A percentile compares a stretch with the other conserved stretches of the same genome.
These are phyloP conservation scores for Acanthochromis polyacanthus DNA, from an alignment of 2,113 vertebrate genomes.

Conservation along the genomic window DNA sequence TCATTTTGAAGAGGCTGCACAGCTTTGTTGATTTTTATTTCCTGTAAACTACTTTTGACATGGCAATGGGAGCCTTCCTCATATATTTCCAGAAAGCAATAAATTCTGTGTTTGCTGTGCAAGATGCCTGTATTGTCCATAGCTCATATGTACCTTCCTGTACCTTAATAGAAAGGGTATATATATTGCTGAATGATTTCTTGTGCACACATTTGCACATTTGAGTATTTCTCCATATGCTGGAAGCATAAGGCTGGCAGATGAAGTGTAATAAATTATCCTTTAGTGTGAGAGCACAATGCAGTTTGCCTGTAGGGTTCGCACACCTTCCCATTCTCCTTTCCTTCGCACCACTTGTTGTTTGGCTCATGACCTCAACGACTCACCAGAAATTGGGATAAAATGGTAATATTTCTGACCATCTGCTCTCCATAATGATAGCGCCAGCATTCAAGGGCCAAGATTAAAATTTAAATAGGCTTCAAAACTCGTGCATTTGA, in stretches of 20 bases:
- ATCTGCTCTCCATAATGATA: constrained; percentile 87
- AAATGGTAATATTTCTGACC: constrained; percentile 74
- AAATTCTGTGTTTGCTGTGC: constrained; percentile 45
- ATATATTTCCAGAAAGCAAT: constrained; percentile 62
- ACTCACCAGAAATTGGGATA: constrained; percentile 78
- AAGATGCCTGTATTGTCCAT: constrained; percentile 27
- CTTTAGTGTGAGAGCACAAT: constrained; percentile 6
- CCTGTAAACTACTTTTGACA: constrained; percentile 26
- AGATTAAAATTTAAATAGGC: constrained; percentile 73
- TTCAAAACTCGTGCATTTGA: constrained; percentile 42
- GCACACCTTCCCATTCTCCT: constrained; percentile 4
- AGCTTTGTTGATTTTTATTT: constrained; percentile 43
- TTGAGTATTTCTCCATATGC: constrained; percentile 11
- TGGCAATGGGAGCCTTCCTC: constrained; percentile 28
- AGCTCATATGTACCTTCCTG: constrained; percentile 15
- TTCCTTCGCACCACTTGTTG: constrained; percentile 66
- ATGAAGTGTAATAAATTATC: constrained; percentile 14
- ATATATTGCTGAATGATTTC: constrained; percentile 7
- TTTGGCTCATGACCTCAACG: constrained; percentile 72
- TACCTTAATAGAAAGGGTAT: constrained; percentile 11
- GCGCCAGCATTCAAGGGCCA: constrained; percentile 86
- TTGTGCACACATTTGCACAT: not conserved
- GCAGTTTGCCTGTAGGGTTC: constrained; percentile 24
- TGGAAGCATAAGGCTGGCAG: constrained; percentile 23
- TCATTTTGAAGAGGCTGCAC: constrained; percentile 45